Conservation (phyloP, 2,888 invertebrate species). For the Calameuta filiformis region DNA sequence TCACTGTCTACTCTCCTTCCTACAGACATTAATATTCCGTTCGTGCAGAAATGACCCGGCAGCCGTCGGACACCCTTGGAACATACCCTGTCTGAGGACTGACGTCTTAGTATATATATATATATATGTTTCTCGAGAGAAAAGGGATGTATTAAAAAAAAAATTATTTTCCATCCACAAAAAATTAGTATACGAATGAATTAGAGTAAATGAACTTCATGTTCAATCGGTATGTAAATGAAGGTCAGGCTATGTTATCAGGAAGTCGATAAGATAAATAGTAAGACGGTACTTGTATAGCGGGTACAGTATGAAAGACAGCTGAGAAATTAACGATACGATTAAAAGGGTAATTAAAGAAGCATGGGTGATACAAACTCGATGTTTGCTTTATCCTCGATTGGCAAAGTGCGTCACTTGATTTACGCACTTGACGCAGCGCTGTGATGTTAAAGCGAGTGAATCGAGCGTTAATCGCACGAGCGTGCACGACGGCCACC, state of each 20-base stretch:
- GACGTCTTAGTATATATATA: not conserved
- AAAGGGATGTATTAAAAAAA: not conserved
- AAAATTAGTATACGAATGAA: not conserved
- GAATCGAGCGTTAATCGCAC: not conserved
- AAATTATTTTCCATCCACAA: not conserved
- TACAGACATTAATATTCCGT: conserved; percentile 51
- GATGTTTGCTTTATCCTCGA: conserved; percentile 19
- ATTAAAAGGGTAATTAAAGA: conserved; percentile 36
- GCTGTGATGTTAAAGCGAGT: conserved; percentile 11
- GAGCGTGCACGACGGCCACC: not conserved
- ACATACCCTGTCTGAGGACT: not conserved
- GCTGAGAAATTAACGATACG: conserved; percentile 30
- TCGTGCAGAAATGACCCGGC: conserved; percentile 42
- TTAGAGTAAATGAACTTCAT: not conserved
- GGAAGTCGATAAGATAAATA: not conserved
- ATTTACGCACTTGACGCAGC: conserved; percentile 34
- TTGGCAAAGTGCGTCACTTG: conserved; percentile 22
- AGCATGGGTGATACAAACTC: conserved; percentile 22
- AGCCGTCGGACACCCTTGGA: not conserved
- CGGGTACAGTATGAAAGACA: not conserved
- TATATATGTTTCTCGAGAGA: not conserved
- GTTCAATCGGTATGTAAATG: not conserved
- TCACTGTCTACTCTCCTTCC: conserved; percentile 25
- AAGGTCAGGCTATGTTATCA: not conserved
- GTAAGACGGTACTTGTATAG: not conserved